Evolutionary conservation across 2,888 invertebrate genomes (phyloP), one percentile per base, ranked within the genome.

Genomic region (Eledone cirrhosa): DNA sequence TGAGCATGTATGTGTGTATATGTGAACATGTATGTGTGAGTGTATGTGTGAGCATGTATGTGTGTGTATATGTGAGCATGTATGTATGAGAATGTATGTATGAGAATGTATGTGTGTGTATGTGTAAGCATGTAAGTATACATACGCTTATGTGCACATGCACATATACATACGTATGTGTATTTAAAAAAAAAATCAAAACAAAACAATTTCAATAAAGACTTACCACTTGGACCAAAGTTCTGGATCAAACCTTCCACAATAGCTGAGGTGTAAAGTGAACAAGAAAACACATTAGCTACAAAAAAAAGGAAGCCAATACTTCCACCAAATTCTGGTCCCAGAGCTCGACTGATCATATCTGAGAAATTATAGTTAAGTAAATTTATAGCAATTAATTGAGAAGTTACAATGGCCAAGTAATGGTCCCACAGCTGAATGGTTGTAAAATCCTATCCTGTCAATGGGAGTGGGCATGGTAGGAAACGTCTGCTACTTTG

Each of bases 301-400:
- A 99, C 93, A 91, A 98, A 99, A 92, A 99, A 99, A 48, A 99
- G 92, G 0, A 98, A 96, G 0, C 99, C 99, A 85, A 99, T 98
- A 0, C 98, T 97, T 48, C 99, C 99, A 0, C 99, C 99, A 92
- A 99, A 99, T 92, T 99, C 99, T 0, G 99, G 97, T 29, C 99
- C 99, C 76, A 99, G 92, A 0, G 99, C 98, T 86, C 99, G 93
- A 91, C 98, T 98, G 85, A 99, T 99, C 99, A 99, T 99, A 92
- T 98, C 98, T 99, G 90, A 27, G 48, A 8, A 77, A 41, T 41
- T 41, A 41, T 41, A 29, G 81, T 82, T 78, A 83, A 83, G 80
- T 59, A 77, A 33, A 69, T 69, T 24, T 24, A 0, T 27, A 67
- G 22, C 13, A 16, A 65, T 7, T 16, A 29, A 65, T 16, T 27